These are phyloP conservation scores for Nettapus auritus DNA, from an alignment of 2,113 vertebrate genomes.

Conservation along the genomic window DNA sequence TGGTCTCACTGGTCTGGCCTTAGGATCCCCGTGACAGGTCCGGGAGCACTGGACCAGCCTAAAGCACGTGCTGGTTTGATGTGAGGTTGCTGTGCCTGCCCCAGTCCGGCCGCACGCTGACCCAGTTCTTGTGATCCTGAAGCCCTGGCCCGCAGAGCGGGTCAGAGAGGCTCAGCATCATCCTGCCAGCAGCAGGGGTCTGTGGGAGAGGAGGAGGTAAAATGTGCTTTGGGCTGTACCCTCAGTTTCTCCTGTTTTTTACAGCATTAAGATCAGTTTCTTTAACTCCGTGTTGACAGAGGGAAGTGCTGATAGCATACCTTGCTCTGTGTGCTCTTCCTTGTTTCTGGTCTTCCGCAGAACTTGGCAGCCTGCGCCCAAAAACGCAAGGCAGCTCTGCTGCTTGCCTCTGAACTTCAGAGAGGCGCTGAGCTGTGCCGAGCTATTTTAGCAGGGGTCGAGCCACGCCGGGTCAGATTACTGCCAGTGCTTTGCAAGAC, in stretches of 20 bases:
- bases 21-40: too few species aligned
- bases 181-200: neutral
- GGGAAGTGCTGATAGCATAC: neutral
- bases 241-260: neutral
- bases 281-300: neutral
- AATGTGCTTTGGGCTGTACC: neutral
- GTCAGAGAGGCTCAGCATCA: neutral
- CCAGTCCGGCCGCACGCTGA: neutral
- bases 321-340: neutral
- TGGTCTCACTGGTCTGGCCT: neutral
- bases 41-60: too few species aligned
- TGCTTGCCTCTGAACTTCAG: neutral
- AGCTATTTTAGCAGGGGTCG: neutral
- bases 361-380: neutral
- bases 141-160: neutral
- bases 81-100: neutral
- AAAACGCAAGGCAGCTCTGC: neutral
- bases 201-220: neutral
- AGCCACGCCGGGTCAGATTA: neutral
- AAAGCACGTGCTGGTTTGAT: neutral
- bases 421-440: neutral
- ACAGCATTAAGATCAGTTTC: neutral
- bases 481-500: neutral
- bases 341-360: neutral
- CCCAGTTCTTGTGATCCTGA: neutral